Evolutionary conservation across 1,140 invertebrate species (phyloP).

Genomic region (Wiebesia pumilae): DNA sequence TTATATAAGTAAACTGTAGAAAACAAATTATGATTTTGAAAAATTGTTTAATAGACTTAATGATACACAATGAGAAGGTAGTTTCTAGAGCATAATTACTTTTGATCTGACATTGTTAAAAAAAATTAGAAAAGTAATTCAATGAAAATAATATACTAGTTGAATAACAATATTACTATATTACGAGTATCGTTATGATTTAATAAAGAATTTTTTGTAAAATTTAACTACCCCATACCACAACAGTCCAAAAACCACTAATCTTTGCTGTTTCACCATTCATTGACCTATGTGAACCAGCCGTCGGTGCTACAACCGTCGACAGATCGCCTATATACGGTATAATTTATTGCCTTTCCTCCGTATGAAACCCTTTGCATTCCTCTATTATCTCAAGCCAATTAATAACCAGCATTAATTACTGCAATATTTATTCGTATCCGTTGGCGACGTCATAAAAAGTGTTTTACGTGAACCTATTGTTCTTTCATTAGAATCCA

Average conservation of each 20-base stretch:
- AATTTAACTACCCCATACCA: not conserved
- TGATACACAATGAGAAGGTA: too few relatives aligned
- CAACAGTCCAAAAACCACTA: slow-evolving; percentile 31
- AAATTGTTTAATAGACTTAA: too few relatives aligned
- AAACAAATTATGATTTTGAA: too few relatives aligned
- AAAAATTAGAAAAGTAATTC: too few relatives aligned
- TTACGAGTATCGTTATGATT: too few relatives aligned
- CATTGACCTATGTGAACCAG: slow-evolving; percentile 11
- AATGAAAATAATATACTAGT: too few relatives aligned
- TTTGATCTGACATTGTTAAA: too few relatives aligned
- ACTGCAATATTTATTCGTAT: slow-evolving; percentile 42
- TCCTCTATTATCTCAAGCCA: slow-evolving; percentile 38
- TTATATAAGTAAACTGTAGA: too few relatives aligned
- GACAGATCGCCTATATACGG: slow-evolving; percentile 25
- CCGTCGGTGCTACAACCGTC: slow-evolving; percentile 1
- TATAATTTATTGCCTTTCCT: slow-evolving; percentile 45
- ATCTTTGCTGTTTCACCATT: slow-evolving; percentile 29
- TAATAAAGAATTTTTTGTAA: too few relatives aligned
- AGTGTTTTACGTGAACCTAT: slow-evolving; percentile 31
- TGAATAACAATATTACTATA: too few relatives aligned
- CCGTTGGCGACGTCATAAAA: not conserved
- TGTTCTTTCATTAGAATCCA: slow-evolving; percentile 36
- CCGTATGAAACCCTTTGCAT: not conserved
- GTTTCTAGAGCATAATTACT: too few relatives aligned
- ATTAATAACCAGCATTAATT: slow-evolving; percentile 43